These are phyloP conservation scores for Formica aserva DNA, from an alignment of 2,888 invertebrate genomes.

Conservation along the genomic window DNA sequence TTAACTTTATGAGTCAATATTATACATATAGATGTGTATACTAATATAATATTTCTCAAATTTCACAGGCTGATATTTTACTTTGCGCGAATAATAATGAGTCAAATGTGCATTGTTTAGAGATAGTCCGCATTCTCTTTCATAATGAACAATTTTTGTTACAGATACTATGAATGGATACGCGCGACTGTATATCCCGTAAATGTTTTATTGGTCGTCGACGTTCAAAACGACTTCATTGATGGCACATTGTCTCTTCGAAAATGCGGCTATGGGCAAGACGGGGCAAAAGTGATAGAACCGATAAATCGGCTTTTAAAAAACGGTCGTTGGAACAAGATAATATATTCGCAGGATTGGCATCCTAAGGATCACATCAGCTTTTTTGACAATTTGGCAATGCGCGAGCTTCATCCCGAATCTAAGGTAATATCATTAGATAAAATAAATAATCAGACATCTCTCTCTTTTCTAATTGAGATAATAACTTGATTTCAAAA, in stretches of 20 bases:
- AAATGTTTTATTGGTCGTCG: constrained; percentile 95
- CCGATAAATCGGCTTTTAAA: constrained; percentile 94
- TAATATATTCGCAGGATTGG: constrained; percentile 98
- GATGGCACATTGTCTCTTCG: constrained; percentile 96
- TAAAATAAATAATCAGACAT: background rate
- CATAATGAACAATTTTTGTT: background rate
- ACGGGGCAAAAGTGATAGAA: constrained; percentile 94
- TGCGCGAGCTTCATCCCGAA: constrained; percentile 90
- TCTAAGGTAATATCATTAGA: constrained; percentile 73
- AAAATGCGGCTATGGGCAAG: constrained; percentile 94
- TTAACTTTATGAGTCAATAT: background rate
- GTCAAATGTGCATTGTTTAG: background rate
- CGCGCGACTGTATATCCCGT: constrained; percentile 90
- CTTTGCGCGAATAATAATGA: background rate
- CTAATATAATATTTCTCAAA: background rate
- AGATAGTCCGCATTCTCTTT: background rate
- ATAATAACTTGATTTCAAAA: background rate
- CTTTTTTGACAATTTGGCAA: constrained; percentile 95
- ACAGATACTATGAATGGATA: constrained; percentile 94
- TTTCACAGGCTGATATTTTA: background rate
- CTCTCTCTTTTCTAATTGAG: background rate
- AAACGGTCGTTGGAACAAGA: constrained; percentile 92
- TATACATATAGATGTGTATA: no score
- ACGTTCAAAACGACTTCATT: constrained; percentile 99
- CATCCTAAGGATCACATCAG: constrained; percentile 98